These are phyloP conservation scores for Ormyrus nitidulus DNA, from an alignment of 2,888 invertebrate genomes.

Conservation along the genomic window DNA sequence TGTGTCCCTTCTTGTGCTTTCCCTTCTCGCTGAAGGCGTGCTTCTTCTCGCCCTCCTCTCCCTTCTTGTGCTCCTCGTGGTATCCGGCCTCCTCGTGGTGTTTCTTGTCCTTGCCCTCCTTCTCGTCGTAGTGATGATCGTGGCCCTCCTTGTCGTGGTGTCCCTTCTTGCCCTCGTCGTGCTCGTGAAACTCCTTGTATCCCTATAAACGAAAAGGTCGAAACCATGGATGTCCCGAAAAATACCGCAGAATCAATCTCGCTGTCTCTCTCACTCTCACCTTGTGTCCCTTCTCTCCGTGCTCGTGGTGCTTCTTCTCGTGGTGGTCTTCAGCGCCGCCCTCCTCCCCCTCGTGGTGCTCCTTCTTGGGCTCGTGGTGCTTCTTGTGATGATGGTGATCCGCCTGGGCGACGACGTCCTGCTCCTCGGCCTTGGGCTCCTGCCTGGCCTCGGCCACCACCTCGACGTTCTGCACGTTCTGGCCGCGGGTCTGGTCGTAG, in stretches of 20 bases:
- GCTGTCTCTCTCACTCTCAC: conserved; percentile 39
- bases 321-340: conserved; percentile 36
- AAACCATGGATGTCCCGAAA: too few relatives aligned
- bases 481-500: conserved; percentile 36
- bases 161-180: conserved; percentile 76
- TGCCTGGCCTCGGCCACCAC: conserved; percentile 14
- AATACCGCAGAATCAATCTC: too few relatives aligned
- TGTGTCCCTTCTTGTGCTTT: conserved; percentile 75
- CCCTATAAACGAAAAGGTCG: conserved; percentile 42
- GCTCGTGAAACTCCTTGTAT: conserved; percentile 68
- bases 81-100: conserved; percentile 82
- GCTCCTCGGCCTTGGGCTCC: conserved; percentile 19
- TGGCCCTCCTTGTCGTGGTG: conserved; percentile 84
- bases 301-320: conserved; percentile 51
- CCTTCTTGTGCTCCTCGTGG: conserved; percentile 81
- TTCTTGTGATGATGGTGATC: conserved; percentile 55
- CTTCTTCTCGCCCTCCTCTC: conserved; percentile 78
- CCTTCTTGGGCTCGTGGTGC: conserved; percentile 39
- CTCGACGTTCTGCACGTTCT: conserved; percentile 13
- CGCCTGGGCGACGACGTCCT: conserved; percentile 51
- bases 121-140: conserved; percentile 81
- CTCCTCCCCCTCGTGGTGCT: conserved; percentile 11
- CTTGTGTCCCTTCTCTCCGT: conserved; percentile 59
- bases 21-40: conserved; percentile 73
- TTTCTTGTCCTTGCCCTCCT: conserved; percentile 80